Evolutionary conservation across 2,113 vertebrate species (phyloP).

Genomic region (Ovis aries): DNA sequence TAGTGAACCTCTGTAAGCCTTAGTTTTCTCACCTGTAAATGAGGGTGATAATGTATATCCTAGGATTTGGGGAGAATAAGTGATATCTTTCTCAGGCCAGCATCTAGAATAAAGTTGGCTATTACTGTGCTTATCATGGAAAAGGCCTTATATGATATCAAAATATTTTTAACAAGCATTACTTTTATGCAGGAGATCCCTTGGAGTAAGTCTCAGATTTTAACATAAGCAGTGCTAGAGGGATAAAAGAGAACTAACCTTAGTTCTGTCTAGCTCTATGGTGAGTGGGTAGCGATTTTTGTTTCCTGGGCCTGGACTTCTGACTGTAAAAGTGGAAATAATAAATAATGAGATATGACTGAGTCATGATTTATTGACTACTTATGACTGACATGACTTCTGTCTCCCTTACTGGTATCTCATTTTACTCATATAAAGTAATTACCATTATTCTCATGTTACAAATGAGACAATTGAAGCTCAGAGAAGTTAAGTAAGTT

Average conservation of each 20-base stretch:
- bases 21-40: neutral
- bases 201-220: neutral
- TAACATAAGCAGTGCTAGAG: neutral
- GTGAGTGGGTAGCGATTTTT: neutral
- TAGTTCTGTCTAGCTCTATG: neutral
- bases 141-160: neutral
- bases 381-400: neutral
- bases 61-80: neutral
- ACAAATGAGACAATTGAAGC: neutral
- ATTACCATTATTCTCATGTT: neutral
- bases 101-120: neutral
- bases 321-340: neutral
- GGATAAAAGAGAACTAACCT: neutral
- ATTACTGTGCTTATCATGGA: neutral
- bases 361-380: neutral
- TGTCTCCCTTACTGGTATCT: neutral
- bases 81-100: neutral
- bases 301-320: neutral
- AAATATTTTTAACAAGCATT: neutral
- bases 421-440: neutral
- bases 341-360: neutral
- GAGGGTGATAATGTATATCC: neutral
- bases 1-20: neutral
- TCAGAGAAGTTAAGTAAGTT: neutral
- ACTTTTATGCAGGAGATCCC: neutral